Evolutionary conservation across 1,140 invertebrate genomes (phyloP), one percentile per base, ranked within the genome.

Genomic region (Diorhabda carinulata): DNA sequence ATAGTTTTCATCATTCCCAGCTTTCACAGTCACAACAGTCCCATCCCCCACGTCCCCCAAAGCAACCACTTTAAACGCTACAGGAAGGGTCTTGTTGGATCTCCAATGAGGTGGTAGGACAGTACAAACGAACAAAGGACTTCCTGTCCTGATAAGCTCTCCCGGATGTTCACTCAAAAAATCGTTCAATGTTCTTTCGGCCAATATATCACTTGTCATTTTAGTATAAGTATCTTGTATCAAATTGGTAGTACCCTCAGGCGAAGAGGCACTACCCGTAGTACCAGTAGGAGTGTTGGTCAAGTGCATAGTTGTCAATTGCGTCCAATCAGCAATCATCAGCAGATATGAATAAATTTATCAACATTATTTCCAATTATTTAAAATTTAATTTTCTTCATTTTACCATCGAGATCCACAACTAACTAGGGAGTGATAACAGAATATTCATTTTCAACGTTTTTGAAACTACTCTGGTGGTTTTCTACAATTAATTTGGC

Each of bases 1-100:
- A 79, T 90, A 97, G 82, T 98, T 98, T 81, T 99, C 96, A 79
- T 99, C 97, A 81, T 99, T 99, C 10, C 97, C 97, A 3, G 96
- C 97, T n/a, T 90, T 82, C 6, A 99, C 91, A 2, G 94, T 96
- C 61, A 99, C 97, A 78, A 97, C 86, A 9, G 97, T 99, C 2
- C 97, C 97, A 81, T 99, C 97, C 71, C 92, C 91, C 3, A 98
- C 90, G 73, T 97, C 95, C 5, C 93, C 93, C 25, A 98, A 83
- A 2, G 94, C 92, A 2, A 96, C 92, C 72, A 97, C 92, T 82
- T 95, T 95, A 83, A 98, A 98, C 45, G 95, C 94, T 65, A 94
- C 91, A 8, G 96, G 97, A 10, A 98, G 84, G 0, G 96, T 98
- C 83, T 99, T 99, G 83, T 98, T 98, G n/a, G 94, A 96, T 62